A percentile compares a stretch with the other conserved stretches of the same genome.
These are phyloP conservation scores for Parnassius smintheus DNA, from an alignment of 2,888 invertebrate species.

Conservation along the genomic window DNA sequence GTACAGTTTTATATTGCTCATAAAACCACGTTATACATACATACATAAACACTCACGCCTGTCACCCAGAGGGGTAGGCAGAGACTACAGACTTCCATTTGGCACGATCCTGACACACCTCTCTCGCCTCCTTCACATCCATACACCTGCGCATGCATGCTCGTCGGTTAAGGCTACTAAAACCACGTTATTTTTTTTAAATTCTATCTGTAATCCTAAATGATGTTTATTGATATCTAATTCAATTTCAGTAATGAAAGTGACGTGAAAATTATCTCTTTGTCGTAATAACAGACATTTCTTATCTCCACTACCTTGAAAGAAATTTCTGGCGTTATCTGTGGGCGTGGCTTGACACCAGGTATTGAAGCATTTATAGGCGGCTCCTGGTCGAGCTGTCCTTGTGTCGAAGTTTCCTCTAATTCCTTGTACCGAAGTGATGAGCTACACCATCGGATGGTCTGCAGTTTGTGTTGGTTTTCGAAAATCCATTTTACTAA, in stretches of 20 bases:
- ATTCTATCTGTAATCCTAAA: no score
- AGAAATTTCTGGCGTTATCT: constrained; percentile 65
- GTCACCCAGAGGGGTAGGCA: no score
- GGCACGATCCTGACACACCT: no score
- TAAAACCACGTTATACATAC: no score
- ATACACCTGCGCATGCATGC: no score
- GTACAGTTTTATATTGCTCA: no score
- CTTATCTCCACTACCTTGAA: constrained; percentile 77
- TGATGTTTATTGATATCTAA: no score
- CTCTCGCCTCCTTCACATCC: no score
- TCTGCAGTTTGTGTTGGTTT: constrained; percentile 86
- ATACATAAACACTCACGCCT: no score
- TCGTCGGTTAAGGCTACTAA: no score
- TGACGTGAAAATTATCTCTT: constrained; percentile 6
- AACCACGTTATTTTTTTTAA: no score
- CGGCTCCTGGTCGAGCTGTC: constrained; percentile 47
- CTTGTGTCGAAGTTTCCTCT: constrained; percentile 55
- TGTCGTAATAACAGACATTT: not conserved
- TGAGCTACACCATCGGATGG: constrained; percentile 81
- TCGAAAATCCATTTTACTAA: constrained; percentile 84
- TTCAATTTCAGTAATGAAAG: not conserved
- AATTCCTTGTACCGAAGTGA: constrained; percentile 74
- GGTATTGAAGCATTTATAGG: constrained; percentile 37
- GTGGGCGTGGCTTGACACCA: constrained; percentile 52
- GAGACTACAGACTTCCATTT: no score